Evolutionary conservation across 1,140 invertebrate species (phyloP).

Genomic region (Prorops nasuta): DNA sequence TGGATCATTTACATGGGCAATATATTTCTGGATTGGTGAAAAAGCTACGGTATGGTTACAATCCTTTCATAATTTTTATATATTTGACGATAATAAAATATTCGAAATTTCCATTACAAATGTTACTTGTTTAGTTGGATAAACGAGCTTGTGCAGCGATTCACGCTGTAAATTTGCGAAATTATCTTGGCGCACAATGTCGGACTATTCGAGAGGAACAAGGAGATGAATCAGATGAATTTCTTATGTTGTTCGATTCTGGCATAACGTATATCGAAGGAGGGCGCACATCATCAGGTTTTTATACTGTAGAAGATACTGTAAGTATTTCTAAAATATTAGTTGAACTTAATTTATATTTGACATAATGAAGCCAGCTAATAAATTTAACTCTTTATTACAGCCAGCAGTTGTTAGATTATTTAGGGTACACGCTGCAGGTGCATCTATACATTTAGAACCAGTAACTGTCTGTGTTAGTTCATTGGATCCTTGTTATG

Average conservation of each 20-base stretch:
- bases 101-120: too few relatives aligned
- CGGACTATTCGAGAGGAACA: conserved; percentile 98
- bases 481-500: conserved; percentile 86
- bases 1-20: conserved; percentile 87
- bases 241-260: conserved; percentile 87
- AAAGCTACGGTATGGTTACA: conserved; percentile 77
- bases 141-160: conserved; percentile 98
- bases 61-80: too few relatives aligned
- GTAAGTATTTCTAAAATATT: conserved; percentile 46
- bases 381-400: conserved; percentile 23
- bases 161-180: conserved; percentile 97
- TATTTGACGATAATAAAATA: too few relatives aligned
- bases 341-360: conserved; percentile 3
- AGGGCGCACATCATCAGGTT: conserved; percentile 93
- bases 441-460: conserved; percentile 88
- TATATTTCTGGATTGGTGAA: conserved; percentile 99
- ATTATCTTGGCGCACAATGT: conserved; percentile 91
- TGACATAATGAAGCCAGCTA: conserved; percentile 4
- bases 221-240: conserved; percentile 93
- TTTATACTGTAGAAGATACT: conserved; percentile 95
- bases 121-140: conserved; percentile 85
- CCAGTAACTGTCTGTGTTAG: conserved; percentile 71
- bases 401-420: conserved; percentile 80
- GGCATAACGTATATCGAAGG: conserved; percentile 97
- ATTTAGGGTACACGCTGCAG: conserved; percentile 87